Evolutionary conservation across 53 echinoderm and acorn worm species (phyloP), one percentile per base, ranked within the genome.

Genomic region (Holothuria scabra): DNA sequence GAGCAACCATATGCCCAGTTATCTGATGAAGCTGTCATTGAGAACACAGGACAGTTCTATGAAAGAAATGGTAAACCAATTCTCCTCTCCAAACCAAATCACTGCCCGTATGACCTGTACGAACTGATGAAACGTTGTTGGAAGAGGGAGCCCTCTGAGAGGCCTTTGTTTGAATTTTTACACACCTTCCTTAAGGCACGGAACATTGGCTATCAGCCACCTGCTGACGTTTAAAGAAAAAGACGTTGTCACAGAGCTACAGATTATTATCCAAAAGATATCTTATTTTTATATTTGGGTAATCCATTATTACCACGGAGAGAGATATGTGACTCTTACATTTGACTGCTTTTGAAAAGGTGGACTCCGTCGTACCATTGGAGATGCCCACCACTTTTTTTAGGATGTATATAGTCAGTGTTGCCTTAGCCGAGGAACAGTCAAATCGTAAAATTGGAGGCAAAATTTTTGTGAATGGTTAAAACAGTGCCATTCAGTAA

Each of bases 41-140:
- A 97, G 83, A 97, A 97, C 88, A 97, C 91, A 10, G 99, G 99
- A 23, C 89, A 97, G 80, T 97, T 92, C 87, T 97, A 90, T 84
- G 94, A 94, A 79, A 90, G 92, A 83, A 89, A 74, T 14, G 99
- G 99, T 65, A 83, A 66, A 26, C 99, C 95, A 0, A 57, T 85
- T 66, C 79, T 91, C 34, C 89, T 95, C 3, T 76, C 89, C 28
- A 83, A 87, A 41, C 99, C 99, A 0, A 75, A 81, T 20, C 82
- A 92, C 75, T 97, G 99, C 81, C 94, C 99, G 48, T 89, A 91
- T 86, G 99, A 94, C 68, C 83, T 97, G 24, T 92, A 94, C 46
- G 94, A 97, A 37, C 71, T 94, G 86, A 97, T 92, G 99, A 89
- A 85, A 81, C 69, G 89, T 4, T 97, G 99, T 66, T 97, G 99